Evolutionary conservation across 2,113 vertebrate species (phyloP).

Genomic region (Fregata magnificens): DNA sequence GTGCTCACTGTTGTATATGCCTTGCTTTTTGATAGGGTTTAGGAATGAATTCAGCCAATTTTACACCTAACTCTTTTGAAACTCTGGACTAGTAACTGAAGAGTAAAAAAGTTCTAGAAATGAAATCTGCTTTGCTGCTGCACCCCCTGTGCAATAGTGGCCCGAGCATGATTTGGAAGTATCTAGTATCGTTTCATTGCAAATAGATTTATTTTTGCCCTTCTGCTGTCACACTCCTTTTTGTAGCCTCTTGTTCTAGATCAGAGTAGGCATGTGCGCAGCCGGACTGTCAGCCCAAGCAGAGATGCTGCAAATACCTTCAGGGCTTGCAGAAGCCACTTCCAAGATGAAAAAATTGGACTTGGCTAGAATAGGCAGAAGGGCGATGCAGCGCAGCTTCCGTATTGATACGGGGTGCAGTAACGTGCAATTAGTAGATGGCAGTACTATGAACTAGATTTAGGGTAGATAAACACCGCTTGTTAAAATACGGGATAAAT

Average conservation of each 20-base stretch:
- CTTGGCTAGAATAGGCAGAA: background rate
- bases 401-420: rapidly evolving
- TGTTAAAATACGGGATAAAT: background rate
- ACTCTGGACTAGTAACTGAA: background rate
- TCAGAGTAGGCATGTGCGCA: background rate
- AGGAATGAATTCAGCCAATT: background rate
- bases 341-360: background rate
- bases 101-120: background rate
- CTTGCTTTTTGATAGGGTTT: background rate
- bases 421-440: rapidly evolving
- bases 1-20: rapidly evolving
- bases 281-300: rapidly evolving
- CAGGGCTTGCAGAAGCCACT: background rate
- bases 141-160: too few relatives aligned
- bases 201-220: background rate
- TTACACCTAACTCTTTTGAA: background rate
- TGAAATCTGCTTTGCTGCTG: background rate
- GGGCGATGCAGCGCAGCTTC: rapidly evolving
- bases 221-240: rapidly evolving
- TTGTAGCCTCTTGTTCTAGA: background rate
- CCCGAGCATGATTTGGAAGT: background rate
- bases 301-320: background rate
- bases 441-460: rapidly evolving
- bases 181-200: background rate
- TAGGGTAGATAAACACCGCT: background rate